Conservation (phyloP, 2,797 vertebrate species). For the Phrynocephalus guinanensis region DNA sequence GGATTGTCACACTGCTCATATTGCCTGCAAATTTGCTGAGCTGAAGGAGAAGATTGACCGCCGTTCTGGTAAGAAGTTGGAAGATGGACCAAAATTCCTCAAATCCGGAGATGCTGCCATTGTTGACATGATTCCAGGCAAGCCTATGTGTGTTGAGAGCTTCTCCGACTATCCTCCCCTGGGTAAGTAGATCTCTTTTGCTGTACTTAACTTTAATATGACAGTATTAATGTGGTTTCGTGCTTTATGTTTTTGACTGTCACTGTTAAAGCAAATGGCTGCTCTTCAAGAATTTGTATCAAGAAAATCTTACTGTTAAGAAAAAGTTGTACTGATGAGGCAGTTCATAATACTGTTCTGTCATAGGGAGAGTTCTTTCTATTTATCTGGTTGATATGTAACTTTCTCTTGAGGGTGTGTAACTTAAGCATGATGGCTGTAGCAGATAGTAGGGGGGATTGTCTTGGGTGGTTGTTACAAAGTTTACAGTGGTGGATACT, state of each 20-base stretch:
- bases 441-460: neutral
- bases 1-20: constrained; percentile 95
- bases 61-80: constrained; percentile 93
- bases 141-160: constrained; percentile 96
- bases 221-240: too few species aligned
- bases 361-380: too few species aligned
- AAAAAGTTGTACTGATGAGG: too few species aligned
- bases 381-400: neutral
- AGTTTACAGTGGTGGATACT: neutral
- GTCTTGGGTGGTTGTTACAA: neutral
- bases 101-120: constrained; percentile 95
- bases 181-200: constrained; percentile 81
- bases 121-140: constrained; percentile 93
- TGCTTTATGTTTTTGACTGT: neutral
- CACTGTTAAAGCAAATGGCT: neutral
- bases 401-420: too few species aligned
- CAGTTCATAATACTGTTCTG: too few species aligned
- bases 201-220: too few species aligned
- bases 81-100: constrained; percentile 91
- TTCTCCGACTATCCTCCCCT: constrained; percentile 94
- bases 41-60: constrained; percentile 95
- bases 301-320: neutral
- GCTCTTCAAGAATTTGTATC: neutral
- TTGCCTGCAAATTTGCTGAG: constrained; percentile 93
- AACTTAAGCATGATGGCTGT: neutral